Base-by-base conservation (phyloP, 2,113 vertebrate genomes). In the Ailuropoda melanoleuca region DNA sequence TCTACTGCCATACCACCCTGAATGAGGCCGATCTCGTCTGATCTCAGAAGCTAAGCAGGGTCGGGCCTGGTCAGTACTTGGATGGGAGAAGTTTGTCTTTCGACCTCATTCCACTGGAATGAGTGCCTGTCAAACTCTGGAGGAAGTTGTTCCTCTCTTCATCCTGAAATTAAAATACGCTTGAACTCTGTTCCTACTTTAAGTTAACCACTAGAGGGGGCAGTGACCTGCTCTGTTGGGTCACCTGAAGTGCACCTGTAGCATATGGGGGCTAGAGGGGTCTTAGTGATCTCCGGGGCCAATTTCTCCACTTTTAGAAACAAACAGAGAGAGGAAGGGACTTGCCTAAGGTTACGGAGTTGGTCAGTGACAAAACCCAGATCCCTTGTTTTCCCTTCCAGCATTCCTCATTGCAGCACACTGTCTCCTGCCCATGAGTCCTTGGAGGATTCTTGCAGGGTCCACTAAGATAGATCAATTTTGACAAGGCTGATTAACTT, bases 191-290 rank as follows among this genome's bases (percentile, higher is more conserved):
- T 21, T 78, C 74, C 70, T n/a, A 37, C 39, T 64, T 72, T 15
- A 43, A 81, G 46, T 26, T 31, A 89, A 8, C 94, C 96, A 55
- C 95, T 72, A 95, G 94, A 93, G 87, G 92, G 94, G 12, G 72
- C 87, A 78, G 50, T 78, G 75, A 55, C 80, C 64, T 0, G 34
- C 72, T 90, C 77, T 46, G 43, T 37, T 11, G 23, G 12, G 13
- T 31, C 43, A 68, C 64, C 72, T n/a, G 43, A 31, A 18, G 37
- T 21, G 48, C 34, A n/a, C 85, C 56, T 85, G 43, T 2, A 48
- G 88, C 26, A 1, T 50, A 80, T 43, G 29, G 31, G n/a, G 29
- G 19, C 15, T 19, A 4, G 24, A 21, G 6, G 4, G 39, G 19
- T 39, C 56, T 70, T 66, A 0, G 31, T 24, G n/a, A 39, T n/a